Percentiles rank a stretch among this genome's conserved stretches.
These are phyloP conservation scores for Anthonomus grandis DNA, from an alignment of 1,140 invertebrate genomes.

Conservation along the genomic window DNA sequence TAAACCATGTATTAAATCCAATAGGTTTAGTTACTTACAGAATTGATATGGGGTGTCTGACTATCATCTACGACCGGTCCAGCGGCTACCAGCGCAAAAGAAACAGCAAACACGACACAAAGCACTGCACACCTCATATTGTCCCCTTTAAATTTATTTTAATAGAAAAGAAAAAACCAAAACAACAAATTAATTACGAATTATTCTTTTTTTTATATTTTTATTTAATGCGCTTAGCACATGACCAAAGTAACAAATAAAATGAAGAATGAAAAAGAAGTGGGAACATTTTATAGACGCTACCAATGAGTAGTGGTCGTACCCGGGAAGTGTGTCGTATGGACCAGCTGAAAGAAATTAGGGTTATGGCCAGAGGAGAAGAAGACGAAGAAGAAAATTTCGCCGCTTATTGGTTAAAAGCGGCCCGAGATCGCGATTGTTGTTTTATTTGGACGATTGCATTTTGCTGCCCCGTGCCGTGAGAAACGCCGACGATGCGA, in stretches of 20 bases:
- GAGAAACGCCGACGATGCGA: constrained; percentile 11
- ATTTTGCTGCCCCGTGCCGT: constrained; percentile 26
- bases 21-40: constrained; percentile 43
- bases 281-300: constrained; percentile 45
- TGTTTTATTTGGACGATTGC: constrained; percentile 23
- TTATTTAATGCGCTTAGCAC: constrained; percentile 26
- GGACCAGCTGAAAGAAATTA: constrained; percentile 48
- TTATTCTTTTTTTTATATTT: too few species aligned
- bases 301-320: too few species aligned
- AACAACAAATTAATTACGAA: too few species aligned
- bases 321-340: constrained; percentile 45
- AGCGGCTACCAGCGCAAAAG: constrained; percentile 32
- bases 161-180: too few species aligned
- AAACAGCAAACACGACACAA: constrained; percentile 42
- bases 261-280: constrained; percentile 41
- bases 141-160: too few species aligned
- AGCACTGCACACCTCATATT: constrained; percentile 44
- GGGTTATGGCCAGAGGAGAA: too few species aligned
- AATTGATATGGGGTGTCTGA: constrained; percentile 41
- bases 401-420: constrained; percentile 5
- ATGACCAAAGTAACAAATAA: constrained; percentile 45
- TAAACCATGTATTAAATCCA: too few species aligned
- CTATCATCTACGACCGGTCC: constrained; percentile 45
- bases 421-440: constrained; percentile 20
- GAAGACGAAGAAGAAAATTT: constrained; percentile 18